Evolutionary conservation across 2,888 invertebrate species (phyloP).

Genomic region (Clitarchus hookeri): DNA sequence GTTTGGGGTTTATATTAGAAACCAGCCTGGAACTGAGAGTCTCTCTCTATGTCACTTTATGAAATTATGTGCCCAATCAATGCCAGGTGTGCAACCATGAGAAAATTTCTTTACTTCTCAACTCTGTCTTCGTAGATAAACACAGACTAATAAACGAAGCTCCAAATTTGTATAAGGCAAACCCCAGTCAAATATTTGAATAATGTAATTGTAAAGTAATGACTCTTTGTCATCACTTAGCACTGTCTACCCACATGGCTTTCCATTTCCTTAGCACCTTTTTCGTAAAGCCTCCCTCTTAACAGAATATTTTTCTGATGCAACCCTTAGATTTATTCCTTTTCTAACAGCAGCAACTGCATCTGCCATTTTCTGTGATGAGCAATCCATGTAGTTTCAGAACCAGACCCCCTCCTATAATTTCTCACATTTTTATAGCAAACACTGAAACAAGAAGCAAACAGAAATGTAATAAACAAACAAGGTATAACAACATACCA

Average conservation of each 20-base stretch:
- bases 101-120: neutral
- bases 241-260: too few species aligned
- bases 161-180: neutral
- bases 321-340: too few species aligned
- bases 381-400: neutral
- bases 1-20: neutral
- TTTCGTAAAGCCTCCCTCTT: too few species aligned
- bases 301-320: too few species aligned
- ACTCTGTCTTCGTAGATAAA: neutral
- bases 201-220: neutral
- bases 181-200: neutral
- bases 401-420: conserved; percentile 2
- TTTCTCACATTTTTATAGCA: neutral
- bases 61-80: neutral
- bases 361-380: conserved; percentile 5
- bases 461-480: neutral
- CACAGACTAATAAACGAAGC: neutral
- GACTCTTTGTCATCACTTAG: too few species aligned
- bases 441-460: neutral
- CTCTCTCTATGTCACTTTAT: neutral
- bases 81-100: neutral
- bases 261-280: too few species aligned
- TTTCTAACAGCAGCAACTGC: neutral
- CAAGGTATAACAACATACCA: neutral
- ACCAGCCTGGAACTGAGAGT: neutral